Evolutionary conservation across 1,140 invertebrate species (phyloP).

Genomic region (Nephotettix cincticeps): DNA sequence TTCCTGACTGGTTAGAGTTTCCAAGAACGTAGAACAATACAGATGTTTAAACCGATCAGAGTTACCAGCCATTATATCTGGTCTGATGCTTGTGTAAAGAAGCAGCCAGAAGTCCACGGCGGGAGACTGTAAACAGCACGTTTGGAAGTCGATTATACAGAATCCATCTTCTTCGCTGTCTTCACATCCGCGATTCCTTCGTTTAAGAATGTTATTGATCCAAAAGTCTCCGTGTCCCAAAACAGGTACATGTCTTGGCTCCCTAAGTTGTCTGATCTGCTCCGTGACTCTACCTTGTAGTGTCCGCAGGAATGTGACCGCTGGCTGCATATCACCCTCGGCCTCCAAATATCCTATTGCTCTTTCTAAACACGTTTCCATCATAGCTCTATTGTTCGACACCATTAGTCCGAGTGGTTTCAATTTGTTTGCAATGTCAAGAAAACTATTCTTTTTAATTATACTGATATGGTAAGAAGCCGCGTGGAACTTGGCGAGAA

Average conservation of each 20-base stretch:
- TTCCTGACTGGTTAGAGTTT: too few species aligned
- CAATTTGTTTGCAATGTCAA: neutral
- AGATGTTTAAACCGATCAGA: too few species aligned
- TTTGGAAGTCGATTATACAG: too few species aligned
- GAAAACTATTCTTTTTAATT: neutral
- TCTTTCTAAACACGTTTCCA: neutral
- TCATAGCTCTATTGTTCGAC: neutral
- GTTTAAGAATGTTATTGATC: slow-evolving; percentile 1
- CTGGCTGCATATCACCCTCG: neutral
- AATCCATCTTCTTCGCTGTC: neutral
- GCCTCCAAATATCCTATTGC: neutral
- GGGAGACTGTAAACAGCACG: too few species aligned
- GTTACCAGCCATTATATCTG: too few species aligned
- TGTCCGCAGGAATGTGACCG: neutral
- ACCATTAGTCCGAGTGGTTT: neutral
- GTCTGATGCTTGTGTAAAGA: too few species aligned
- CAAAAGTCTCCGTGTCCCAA: slow-evolving; percentile 18
- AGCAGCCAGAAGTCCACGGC: too few species aligned
- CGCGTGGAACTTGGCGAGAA: slow-evolving; percentile 3
- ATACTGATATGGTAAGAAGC: neutral
- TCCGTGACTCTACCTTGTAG: neutral
- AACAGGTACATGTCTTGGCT: neutral
- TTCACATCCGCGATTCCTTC: neutral
- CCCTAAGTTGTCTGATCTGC: neutral
- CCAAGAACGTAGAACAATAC: too few species aligned